Evolutionary conservation across 2,113 vertebrate genomes (phyloP).

Genomic region (Xiphias gladius): DNA sequence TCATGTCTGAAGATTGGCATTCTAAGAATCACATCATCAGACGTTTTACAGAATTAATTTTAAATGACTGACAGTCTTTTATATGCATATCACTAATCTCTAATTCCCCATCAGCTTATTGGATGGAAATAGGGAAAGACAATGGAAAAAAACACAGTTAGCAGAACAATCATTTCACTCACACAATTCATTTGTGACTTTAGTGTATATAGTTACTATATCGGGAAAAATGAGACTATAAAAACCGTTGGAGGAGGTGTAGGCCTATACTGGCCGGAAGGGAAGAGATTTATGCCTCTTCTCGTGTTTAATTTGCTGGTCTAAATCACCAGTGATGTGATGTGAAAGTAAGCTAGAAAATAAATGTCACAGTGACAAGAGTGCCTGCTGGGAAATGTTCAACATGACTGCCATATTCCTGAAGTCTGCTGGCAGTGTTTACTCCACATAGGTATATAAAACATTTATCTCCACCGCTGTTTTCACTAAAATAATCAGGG

Average conservation of each 20-base stretch:
- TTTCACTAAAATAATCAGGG: constrained; percentile 61
- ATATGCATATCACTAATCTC: constrained; percentile 80
- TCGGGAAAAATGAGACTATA: constrained; percentile 22
- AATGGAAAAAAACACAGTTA: constrained; percentile 30
- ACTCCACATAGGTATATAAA: constrained; percentile 60
- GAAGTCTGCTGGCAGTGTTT: constrained; percentile 69
- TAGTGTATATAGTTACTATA: constrained; percentile 25
- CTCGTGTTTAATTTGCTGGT: constrained; percentile 75
- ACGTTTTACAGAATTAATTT: constrained; percentile 83
- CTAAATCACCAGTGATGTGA: constrained; percentile 76
- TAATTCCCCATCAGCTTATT: constrained; percentile 71
- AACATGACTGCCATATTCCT: constrained; percentile 59
- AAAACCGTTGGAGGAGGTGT: constrained; percentile 27
- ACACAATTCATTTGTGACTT: constrained; percentile 37
- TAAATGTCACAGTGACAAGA: constrained; percentile 54
- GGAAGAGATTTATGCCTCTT: constrained; percentile 58
- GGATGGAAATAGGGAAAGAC: constrained; percentile 34
- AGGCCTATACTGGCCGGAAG: background rate
- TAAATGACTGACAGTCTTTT: constrained; percentile 86
- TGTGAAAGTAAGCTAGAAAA: constrained; percentile 69
- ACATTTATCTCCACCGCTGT: constrained; percentile 48
- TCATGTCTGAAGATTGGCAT: constrained; percentile 69
- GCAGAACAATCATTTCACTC: constrained; percentile 34
- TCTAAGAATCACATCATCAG: constrained; percentile 77
- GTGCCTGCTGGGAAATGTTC: constrained; percentile 65